Base-by-base conservation (phyloP, 92 coral and sea anemone species). In the Bergia puertoricense region DNA sequence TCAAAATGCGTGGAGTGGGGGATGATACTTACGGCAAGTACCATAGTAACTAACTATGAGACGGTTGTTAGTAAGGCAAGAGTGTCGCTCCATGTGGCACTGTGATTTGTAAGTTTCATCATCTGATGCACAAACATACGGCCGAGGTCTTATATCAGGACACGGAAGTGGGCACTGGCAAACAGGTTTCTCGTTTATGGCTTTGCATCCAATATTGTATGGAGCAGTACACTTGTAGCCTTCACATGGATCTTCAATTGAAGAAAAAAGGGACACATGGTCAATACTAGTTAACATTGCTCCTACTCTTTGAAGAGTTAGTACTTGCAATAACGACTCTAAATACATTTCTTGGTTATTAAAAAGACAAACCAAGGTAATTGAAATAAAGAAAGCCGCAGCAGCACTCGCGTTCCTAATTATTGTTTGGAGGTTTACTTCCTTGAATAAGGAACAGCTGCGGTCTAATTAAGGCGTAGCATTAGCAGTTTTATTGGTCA, bases 11-110 rank as follows among this genome's bases (percentile, higher is more conserved):
- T 1, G 67, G 67, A 57, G 67, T 15, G 7, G 67, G 22, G 1
- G 22, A 57, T 74, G 6, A 30, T 74, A 74, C 77, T 74, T 74
- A 74, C 77, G 77, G 77, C 77, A 74, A 74, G 77, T 30, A 39
- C 77, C 77, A 30, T 11, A 1, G 77, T 73, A 73, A 13, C 18
- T 16, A 6, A 73, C 77, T 38, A 18, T n/a, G 45, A 73, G 77
- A 73, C 15, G 77, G 43, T 14, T 73, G 43, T 73, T 73, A 13
- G 15, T 39, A 8, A 1, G 15, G 77, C 77, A 73, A 73, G 77
- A 6, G 16, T 10, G 16, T 73, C 45, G 22, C 45, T 74, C 20
- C 77, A 74, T 74, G 20, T 74, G 77, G 43, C 77, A 74, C 38
- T 74, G 16, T 5, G 77, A 74, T 22, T 39, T 74, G 44, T 74